Base-by-base conservation (phyloP, 2,888 invertebrate species). In the Pediacus dermestoides region DNA sequence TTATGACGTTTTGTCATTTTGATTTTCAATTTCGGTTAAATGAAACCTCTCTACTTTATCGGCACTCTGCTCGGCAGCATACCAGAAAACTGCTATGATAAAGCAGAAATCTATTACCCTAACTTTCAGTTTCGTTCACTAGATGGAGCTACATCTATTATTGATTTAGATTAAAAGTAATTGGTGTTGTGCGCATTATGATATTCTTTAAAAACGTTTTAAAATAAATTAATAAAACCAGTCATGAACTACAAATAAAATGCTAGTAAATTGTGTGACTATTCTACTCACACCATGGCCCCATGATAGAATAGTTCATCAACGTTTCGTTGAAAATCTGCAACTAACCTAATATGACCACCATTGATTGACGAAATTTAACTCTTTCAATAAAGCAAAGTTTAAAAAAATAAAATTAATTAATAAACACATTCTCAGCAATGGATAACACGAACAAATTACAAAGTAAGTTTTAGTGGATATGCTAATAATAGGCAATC, bases 281-380 rank as follows among this genome's bases (percentile, higher is more conserved):
- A 18, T 33, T 13, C 14, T 15, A 28, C 22, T 13, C 26, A 30
- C 8, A 27, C 21, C 31, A 28, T 23, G 12, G 8, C 15, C 11
- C 15, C 25, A 36, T 27, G 6, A 18, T 6, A 6, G n/a, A 36
- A 10, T 11, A 28, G 30, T 16, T 39, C 35, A 31, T 42, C 30
- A 23, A 31, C 9, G 14, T 30, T 21, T 22, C 12, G 16, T 12
- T 13, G 23, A 35, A 23, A 18, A 11, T 14, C 22, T 34, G 8
- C 8, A 22, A 41, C 39, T 49, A 49, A 49, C 46, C 49, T 46
- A 49, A 44, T 36, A 44, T 48, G 44, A 34, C 34, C 35, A 22
- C 21, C 21, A 31, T 40, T 15, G 34, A 40, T 34, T 42, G 39
- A 42, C 45, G 42, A 34, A 39, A 41, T 37, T 35, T 32, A 23